Base-by-base conservation (phyloP, 2,113 vertebrate species). In the Rousettus leschenaultii region DNA sequence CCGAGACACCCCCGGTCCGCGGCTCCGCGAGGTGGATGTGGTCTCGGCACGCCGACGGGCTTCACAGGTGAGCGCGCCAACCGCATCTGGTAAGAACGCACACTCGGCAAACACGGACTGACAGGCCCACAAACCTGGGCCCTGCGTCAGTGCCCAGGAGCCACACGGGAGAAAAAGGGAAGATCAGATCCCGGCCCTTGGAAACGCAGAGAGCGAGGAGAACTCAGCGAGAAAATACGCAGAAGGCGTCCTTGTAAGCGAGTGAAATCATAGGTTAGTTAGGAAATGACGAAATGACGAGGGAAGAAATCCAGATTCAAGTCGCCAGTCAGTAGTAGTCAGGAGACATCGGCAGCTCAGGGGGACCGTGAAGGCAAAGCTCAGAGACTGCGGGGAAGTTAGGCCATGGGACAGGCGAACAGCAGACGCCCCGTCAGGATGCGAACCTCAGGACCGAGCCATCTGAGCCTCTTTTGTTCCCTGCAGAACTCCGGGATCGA, bases 321-420 rank as follows among this genome's bases (percentile, higher is more conserved):
- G 43, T 30, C 89, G 45, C 59, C 74, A 38, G 18, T 6, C 26
- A 65, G 28, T 4, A 40, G 75, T 18, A n/a, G n/a, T n/a, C 9
- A 1, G 1, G 6, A 68, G 89, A 80, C 13, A 10, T 16, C 26
- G 6, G 21, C 6, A 26, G 38, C n/a, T 24, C n/a, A 10, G n/a
- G 3, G 6, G 40, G 51, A 26, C 19, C 43, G 24, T 3, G 6
- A 28, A 43, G 1, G 14, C 0, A 16, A 48, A 1, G 2, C 15
- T 21, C 9, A 5, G 28, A 77, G 53, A 35, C 21, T 33, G 6
- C 43, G 24, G 57, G 38, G 16, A 70, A 7, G 16, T 12, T 4
- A 26, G 7, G 35, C 48, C 3, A 6, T 4, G 1, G 35, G 53
- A 73, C 6, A 14, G 51, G 57, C 21, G 10, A 38, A 65, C 19